Conservation (phyloP, 1,140 invertebrate species). For the Drosophila malerkotliana region DNA sequence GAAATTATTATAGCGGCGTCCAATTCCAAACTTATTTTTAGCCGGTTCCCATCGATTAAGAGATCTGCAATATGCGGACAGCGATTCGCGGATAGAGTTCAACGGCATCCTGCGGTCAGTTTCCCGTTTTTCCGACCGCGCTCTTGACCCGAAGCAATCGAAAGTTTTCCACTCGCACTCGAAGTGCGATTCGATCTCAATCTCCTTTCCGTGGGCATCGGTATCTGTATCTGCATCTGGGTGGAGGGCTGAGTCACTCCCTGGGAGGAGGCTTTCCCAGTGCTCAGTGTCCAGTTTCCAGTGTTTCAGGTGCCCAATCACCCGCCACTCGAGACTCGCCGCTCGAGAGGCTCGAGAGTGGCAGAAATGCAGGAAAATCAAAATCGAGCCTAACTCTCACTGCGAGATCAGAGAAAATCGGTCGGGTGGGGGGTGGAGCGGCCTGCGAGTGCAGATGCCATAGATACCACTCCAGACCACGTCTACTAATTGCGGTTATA, state of each 20-base stretch:
- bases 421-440: neutral
- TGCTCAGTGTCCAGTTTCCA: conserved; percentile 26
- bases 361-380: conserved; percentile 59
- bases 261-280: conserved; percentile 14
- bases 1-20: conserved; percentile 56
- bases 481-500: conserved; percentile 79
- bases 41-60: conserved; percentile 49
- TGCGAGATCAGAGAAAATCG: conserved; percentile 17
- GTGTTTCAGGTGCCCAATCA: conserved; percentile 62
- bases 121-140: conserved; percentile 29
- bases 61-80: conserved; percentile 30
- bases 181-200: conserved; percentile 13
- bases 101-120: conserved; percentile 55
- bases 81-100: conserved; percentile 31
- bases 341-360: conserved; percentile 63
- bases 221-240: neutral
- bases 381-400: conserved; percentile 65
- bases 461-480: conserved; percentile 70
- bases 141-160: conserved; percentile 62
- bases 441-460: conserved; percentile 48
- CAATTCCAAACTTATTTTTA: conserved; percentile 38
- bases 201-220: conserved; percentile 4
- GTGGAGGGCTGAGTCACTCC: conserved; percentile 52
- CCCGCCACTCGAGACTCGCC: conserved; percentile 56
- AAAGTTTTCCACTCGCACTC: conserved; percentile 60